A percentile compares a stretch with the other conserved stretches of the same genome.
Evolutionary conservation across 2,113 vertebrate species (phyloP).

Genomic region (Cynopterus brachyotis): DNA sequence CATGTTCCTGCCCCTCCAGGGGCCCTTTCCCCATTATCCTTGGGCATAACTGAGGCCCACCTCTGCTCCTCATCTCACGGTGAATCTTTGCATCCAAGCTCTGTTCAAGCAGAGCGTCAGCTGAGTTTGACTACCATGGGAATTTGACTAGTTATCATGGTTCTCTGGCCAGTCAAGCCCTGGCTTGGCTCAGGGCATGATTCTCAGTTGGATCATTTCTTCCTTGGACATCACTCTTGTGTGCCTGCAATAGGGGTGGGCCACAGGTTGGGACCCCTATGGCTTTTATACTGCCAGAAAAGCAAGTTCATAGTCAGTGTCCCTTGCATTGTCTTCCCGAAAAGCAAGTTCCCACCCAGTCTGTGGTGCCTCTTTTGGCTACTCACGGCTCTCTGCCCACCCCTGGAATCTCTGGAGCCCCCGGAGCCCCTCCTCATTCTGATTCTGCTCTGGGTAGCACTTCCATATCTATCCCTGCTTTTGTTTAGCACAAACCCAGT

Average conservation of each 20-base stretch:
- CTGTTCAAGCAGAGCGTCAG: background rate
- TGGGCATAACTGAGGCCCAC: background rate
- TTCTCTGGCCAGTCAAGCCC: background rate
- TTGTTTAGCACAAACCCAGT: background rate
- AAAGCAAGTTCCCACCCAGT: background rate
- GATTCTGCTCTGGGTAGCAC: background rate
- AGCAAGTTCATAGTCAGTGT: background rate
- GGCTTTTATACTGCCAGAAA: background rate
- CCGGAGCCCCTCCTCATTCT: background rate
- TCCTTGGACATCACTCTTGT: background rate
- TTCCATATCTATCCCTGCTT: background rate
- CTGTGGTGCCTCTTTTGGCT: background rate
- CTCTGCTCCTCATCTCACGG: background rate
- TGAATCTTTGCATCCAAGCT: background rate
- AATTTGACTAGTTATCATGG: background rate
- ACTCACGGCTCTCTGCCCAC: background rate
- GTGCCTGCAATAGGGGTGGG: background rate
- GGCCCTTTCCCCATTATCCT: background rate
- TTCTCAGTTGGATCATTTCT: background rate
- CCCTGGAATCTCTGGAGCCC: background rate
- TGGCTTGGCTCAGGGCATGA: background rate
- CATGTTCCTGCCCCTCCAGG: background rate
- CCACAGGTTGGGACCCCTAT: background rate
- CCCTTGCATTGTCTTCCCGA: background rate
- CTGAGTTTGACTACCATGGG: too few species aligned